Evolutionary conservation across 2,113 vertebrate species (phyloP).

Genomic region (Nerophis lumbriciformis): DNA sequence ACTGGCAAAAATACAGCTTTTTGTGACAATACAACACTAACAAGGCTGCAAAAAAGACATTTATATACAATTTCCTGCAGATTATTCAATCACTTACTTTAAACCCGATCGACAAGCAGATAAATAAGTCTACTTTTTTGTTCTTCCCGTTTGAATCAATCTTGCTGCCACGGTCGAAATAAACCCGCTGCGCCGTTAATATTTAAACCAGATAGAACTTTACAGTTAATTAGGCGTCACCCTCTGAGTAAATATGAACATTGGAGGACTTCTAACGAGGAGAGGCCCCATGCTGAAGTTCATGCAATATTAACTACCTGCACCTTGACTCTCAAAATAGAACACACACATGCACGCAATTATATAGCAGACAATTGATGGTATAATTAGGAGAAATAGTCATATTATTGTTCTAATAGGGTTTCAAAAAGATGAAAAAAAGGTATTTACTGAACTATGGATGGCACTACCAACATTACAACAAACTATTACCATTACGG

Average conservation of each 20-base stretch:
- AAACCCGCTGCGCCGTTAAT: conserved; percentile 60
- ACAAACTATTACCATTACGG: no score
- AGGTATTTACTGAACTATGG: no score
- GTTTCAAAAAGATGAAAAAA: no score
- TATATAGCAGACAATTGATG: background rate
- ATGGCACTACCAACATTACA: no score
- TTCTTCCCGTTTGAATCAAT: conserved; percentile 37
- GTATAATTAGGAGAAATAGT: background rate
- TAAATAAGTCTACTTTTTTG: conserved; percentile 17
- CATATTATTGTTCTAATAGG: no score
- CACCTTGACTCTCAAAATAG: conserved; percentile 26
- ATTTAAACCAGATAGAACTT: conserved; percentile 71
- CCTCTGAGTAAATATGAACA: conserved; percentile 65
- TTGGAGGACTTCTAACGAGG: conserved; percentile 46
- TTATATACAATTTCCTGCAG: background rate
- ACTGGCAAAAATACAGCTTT: no score
- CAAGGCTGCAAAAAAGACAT: background rate
- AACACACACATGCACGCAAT: conserved; percentile 5
- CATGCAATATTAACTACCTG: conserved; percentile 67
- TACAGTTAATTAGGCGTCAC: conserved; percentile 66
- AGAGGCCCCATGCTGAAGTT: conserved; percentile 45
- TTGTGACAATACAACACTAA: background rate
- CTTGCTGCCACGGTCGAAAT: conserved; percentile 25
- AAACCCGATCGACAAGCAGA: conserved; percentile 14
- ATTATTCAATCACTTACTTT: background rate